Base-by-base conservation (phyloP, 2,888 invertebrate species). In the Eupithecia tripunctaria region DNA sequence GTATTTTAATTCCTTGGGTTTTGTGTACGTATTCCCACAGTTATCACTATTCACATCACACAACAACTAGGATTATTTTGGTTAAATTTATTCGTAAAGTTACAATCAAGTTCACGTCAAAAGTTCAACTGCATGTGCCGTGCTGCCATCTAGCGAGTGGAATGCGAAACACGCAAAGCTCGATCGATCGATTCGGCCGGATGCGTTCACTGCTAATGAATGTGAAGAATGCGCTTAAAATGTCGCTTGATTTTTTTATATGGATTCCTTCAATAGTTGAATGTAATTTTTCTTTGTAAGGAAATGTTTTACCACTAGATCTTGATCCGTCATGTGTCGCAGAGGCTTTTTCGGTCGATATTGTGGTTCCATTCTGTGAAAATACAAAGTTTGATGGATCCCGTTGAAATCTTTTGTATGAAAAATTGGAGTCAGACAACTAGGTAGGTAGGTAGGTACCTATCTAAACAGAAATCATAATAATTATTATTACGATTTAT, bases 71-170 rank as follows among this genome's bases (percentile, higher is more conserved):
- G 91, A 88, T 86, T 93, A 93, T 92, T 94, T 93, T 93, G 93
- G 92, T 89, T 91, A 94, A 89, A 89, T 89, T 64, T 92, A 89
- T 88, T 90, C 87, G 84, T 74, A 90, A 64, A 92, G 90, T 92
- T 91, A 85, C 88, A 87, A 88, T 90, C 88, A 93, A 94, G 93
- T 94, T 93, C 91, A 93, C 91, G 94, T 94, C 94, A 94, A 94
- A 94, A 94, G 94, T 94, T 94, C 94, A 93, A 87, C 86, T 84
- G 84, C 77, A 62, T 74, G 84, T 84, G 76, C 74, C 74, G 83
- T 84, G 77, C 76, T 84, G 91, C 88, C 93, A 93, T 91, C 94
- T 94, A 89, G 88, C 82, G 78, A 79, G 51, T 77, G 90, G 90
- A 82, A 93, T 88, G 92, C 83, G 82, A 81, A 88, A 79, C 73